Evolutionary conservation across 2,113 vertebrate species (phyloP).

Genomic region (Oophaga pumilio): DNA sequence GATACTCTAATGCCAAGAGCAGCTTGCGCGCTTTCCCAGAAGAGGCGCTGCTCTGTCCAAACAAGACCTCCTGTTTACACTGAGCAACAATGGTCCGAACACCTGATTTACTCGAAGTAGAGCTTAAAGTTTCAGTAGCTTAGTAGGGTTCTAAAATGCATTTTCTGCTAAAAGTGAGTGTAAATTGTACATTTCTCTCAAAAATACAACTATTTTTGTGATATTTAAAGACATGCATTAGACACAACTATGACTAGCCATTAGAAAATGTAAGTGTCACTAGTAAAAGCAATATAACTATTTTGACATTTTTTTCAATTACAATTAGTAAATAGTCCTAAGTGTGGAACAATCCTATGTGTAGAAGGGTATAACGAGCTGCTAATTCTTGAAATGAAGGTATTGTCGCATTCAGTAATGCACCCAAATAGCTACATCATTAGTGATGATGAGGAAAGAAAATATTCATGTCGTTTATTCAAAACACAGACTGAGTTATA

Average conservation of each 20-base stretch:
- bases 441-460: too few species aligned
- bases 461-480: background rate
- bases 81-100: background rate
- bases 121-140: background rate
- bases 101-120: background rate
- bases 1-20: background rate
- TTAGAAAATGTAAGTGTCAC: too few species aligned
- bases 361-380: too few species aligned
- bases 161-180: background rate
- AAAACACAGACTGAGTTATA: background rate
- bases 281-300: too few species aligned
- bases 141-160: background rate
- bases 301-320: too few species aligned
- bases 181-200: background rate
- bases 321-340: too few species aligned
- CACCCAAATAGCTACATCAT: too few species aligned
- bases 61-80: background rate
- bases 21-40: background rate
- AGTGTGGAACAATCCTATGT: too few species aligned
- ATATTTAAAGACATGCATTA: background rate
- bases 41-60: constrained; percentile 8
- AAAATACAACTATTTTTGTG: background rate
- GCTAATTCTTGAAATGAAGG: too few species aligned
- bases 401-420: too few species aligned
- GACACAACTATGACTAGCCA: background rate